Evolutionary conservation across 2,113 vertebrate species (phyloP).

Genomic region (Pachyramphus minor): DNA sequence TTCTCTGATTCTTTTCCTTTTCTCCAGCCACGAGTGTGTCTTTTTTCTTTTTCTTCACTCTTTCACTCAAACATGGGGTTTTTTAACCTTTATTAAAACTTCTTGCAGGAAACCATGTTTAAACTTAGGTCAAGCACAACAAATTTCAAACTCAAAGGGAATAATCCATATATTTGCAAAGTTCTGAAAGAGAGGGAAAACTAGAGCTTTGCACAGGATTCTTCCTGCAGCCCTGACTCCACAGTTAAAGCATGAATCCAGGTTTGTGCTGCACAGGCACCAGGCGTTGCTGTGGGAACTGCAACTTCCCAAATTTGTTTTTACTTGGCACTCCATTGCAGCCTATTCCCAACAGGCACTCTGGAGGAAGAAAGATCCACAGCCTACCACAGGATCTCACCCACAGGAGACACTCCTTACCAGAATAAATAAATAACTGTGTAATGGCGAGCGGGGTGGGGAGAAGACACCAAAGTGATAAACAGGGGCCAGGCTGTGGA

Average conservation of each 20-base stretch:
- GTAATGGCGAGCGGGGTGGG: neutral
- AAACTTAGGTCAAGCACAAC: neutral
- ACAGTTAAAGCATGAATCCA: slow-evolving; percentile 23
- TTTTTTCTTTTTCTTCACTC: neutral
- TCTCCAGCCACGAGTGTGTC: rapidly evolving
- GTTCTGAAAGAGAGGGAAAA: neutral
- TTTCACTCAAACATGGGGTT: neutral
- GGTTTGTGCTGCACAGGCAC: neutral
- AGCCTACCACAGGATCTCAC: neutral
- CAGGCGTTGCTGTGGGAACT: slow-evolving; percentile 48
- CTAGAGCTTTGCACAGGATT: neutral
- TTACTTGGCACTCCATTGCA: neutral
- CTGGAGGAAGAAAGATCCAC: neutral
- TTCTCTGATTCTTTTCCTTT: neutral
- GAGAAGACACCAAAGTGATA: neutral
- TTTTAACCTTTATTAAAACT: neutral
- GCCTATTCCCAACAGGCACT: neutral
- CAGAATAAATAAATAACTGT: neutral
- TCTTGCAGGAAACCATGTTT: neutral
- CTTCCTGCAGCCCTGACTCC: neutral
- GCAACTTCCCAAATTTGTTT: slow-evolving; percentile 7
- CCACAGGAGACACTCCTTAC: neutral
- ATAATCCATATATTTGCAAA: neutral
- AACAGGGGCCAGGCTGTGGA: neutral
- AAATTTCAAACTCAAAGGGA: neutral